phyloP scores from a whole-genome alignment of 2,888 invertebrate genomes.

The Ectobius pallidus region DNA sequence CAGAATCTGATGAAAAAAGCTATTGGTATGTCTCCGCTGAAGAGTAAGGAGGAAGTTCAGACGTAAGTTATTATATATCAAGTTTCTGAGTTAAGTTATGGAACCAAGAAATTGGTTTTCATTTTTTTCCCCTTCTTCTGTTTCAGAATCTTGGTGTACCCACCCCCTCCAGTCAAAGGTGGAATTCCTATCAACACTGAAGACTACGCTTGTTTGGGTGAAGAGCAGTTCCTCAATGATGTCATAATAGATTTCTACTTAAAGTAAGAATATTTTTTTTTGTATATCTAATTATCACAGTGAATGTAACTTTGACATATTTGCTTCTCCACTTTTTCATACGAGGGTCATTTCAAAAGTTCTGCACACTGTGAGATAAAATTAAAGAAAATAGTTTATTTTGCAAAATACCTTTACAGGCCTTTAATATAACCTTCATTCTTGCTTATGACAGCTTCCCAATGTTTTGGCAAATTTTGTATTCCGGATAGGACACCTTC shows the following conservation, averaged over 20 bases:
- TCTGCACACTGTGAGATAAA: too few relatives aligned
- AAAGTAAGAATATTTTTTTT: constrained; percentile 60
- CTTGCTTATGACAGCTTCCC: too few relatives aligned
- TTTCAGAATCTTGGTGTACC: constrained; percentile 77
- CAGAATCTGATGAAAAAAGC: constrained; percentile 35
- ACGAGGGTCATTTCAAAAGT: too few relatives aligned
- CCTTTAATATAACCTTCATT: too few relatives aligned
- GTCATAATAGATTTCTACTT: constrained; percentile 98
- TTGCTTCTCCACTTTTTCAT: too few relatives aligned
- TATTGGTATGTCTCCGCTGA: constrained; percentile 32
- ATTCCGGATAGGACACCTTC: too few relatives aligned
- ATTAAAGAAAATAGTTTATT: too few relatives aligned
- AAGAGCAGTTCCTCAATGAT: constrained; percentile 95
- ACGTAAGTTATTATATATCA: constrained; percentile 51
- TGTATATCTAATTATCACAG: too few relatives aligned
- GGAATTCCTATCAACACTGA: constrained; percentile 92
- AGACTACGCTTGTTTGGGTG: constrained; percentile 88
- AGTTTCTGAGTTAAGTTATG: too few relatives aligned
- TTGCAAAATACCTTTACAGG: too few relatives aligned
- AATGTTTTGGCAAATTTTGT: too few relatives aligned
- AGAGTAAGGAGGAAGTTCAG: constrained; percentile 50
- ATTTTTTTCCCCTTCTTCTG: neutral
- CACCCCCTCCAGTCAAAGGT: constrained; percentile 81
- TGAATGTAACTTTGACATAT: too few relatives aligned
- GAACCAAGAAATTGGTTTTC: neutral